Evolutionary conservation across 1,140 invertebrate genomes (phyloP).

Genomic region (Papilio dardanus): DNA sequence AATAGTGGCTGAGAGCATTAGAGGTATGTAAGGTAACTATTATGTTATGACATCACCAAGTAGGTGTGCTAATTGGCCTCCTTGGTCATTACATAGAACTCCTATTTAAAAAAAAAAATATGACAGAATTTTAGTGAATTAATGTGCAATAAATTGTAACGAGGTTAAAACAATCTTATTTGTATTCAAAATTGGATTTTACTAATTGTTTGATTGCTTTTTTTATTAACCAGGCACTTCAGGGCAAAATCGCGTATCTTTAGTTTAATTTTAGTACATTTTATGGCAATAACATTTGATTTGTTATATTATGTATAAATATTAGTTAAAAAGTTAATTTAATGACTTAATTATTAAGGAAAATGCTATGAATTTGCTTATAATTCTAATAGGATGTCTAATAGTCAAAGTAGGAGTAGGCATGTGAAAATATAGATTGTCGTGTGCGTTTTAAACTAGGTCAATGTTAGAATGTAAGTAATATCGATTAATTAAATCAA

Average conservation of each 20-base stretch:
- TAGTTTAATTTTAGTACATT: neutral
- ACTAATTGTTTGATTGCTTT: neutral
- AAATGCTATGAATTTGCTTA: no score
- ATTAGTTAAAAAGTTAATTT: neutral
- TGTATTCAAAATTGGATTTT: neutral
- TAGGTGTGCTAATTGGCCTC: slow-evolving; percentile 49
- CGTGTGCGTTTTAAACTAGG: slow-evolving; percentile 1
- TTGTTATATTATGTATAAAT: neutral
- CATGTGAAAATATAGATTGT: neutral
- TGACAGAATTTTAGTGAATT: neutral
- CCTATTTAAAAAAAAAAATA: neutral
- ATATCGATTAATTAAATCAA: neutral
- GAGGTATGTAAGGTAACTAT: slow-evolving; percentile 2
- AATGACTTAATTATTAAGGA: neutral
- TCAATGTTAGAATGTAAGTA: slow-evolving; percentile 1
- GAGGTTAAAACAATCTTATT: no score
- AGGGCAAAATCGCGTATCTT: neutral
- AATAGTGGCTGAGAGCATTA: slow-evolving; percentile 23
- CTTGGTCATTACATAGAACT: slow-evolving; percentile 15
- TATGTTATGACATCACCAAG: slow-evolving; percentile 48
- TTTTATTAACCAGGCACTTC: neutral
- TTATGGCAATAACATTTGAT: neutral
- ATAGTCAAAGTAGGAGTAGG: neutral
- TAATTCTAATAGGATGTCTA: neutral
- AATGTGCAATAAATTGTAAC: neutral